Percentiles rank a stretch among this genome's conserved stretches.
phyloP scores from a whole-genome alignment of 2,113 vertebrate genomes.

The Semnopithecus entellus region DNA sequence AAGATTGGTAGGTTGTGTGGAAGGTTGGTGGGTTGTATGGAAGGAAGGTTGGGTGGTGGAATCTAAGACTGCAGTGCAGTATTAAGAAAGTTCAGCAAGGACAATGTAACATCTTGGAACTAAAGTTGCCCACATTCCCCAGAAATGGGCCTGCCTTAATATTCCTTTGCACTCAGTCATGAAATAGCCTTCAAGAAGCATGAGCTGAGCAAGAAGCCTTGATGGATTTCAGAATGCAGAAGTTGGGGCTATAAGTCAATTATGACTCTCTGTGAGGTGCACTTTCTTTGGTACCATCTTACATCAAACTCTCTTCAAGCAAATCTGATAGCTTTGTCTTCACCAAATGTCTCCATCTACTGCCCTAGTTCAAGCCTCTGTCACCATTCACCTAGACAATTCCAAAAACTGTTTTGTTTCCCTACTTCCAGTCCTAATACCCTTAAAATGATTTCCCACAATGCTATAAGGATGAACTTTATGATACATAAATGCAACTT shows the following conservation, averaged over 20 bases:
- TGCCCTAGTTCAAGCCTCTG: not conserved
- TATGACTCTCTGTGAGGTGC: not conserved
- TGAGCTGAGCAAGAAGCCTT: not conserved
- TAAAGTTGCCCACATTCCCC: not conserved
- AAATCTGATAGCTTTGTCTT: not conserved
- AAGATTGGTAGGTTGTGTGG: too few species aligned
- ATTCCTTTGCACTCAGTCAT: not conserved
- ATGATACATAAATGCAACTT: not conserved
- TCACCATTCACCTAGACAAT: not conserved
- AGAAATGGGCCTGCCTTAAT: not conserved
- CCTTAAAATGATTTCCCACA: not conserved
- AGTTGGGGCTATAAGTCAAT: not conserved
- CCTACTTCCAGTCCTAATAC: not conserved
- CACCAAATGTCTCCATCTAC: not conserved
- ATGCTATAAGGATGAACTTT: not conserved
- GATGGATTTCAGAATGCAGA: not conserved
- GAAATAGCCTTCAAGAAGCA: not conserved
- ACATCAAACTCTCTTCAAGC: not conserved
- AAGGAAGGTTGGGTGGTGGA: not conserved
- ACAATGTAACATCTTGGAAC: not conserved
- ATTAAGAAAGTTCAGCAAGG: not conserved
- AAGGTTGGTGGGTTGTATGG: not conserved
- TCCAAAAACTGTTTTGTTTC: not conserved
- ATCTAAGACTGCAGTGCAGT: not conserved
- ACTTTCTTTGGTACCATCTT: not conserved